Conservation (phyloP, 2,888 invertebrate species). For the Lasioglossum lativentre region DNA sequence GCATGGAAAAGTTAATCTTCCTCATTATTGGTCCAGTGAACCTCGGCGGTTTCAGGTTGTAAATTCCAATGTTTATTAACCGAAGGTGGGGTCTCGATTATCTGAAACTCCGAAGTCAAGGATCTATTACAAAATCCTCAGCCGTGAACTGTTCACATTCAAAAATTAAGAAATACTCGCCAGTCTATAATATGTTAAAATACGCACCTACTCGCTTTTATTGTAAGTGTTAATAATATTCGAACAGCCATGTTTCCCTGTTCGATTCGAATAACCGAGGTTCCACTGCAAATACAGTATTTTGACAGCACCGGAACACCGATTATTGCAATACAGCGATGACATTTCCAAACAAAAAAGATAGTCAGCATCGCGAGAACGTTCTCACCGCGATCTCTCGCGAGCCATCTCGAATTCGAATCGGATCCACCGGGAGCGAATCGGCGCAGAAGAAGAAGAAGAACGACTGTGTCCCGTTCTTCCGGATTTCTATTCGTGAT, state of each 20-base stretch:
- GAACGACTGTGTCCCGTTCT: conserved; percentile 26
- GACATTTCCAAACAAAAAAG: neutral
- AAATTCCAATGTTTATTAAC: no score
- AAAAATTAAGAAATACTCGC: no score
- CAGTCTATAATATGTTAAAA: no score
- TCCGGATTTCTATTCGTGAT: conserved; percentile 72
- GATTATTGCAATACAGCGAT: neutral
- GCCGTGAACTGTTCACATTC: no score
- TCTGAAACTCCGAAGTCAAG: no score
- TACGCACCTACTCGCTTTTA: no score
- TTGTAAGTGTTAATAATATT: no score
- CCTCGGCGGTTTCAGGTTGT: neutral
- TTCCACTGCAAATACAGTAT: neutral
- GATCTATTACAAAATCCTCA: no score
- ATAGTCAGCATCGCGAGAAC: neutral
- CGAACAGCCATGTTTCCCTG: no score
- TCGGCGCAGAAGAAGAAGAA: neutral
- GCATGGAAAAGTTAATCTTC: neutral
- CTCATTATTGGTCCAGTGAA: neutral
- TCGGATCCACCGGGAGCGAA: neutral
- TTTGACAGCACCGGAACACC: neutral
- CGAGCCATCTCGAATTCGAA: conserved; percentile 8
- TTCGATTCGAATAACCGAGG: no score
- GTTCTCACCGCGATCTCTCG: neutral
- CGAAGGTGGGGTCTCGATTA: no score